phyloP scores from a whole-genome alignment of 2,113 vertebrate species.

The Ictalurus punctatus region DNA sequence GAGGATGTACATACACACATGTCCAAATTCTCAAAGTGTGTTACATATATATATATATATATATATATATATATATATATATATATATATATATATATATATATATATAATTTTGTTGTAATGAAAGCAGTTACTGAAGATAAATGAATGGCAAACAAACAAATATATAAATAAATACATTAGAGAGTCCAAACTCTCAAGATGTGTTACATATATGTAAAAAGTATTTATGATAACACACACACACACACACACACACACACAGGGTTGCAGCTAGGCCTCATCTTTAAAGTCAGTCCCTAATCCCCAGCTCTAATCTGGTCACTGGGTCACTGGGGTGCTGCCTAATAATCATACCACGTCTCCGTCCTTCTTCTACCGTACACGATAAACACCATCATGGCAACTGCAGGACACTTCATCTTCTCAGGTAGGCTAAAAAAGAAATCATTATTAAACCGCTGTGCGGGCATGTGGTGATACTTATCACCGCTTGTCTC shows the following conservation, averaged over 20 bases:
- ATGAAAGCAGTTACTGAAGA: too few species aligned
- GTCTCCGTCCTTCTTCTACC: neutral
- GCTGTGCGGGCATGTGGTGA: neutral
- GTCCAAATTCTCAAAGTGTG: too few species aligned
- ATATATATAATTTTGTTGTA: too few species aligned
- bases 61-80: too few species aligned
- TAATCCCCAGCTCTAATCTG: slow-evolving; percentile 28
- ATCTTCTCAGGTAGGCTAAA: slow-evolving; percentile 40
- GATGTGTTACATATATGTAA: too few species aligned
- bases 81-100: too few species aligned
- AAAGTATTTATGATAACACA: neutral
- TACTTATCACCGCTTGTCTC: neutral
- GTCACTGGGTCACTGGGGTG: slow-evolving; percentile 30
- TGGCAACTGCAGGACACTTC: slow-evolving; percentile 8
- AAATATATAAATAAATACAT: neutral
- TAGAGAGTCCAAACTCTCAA: too few species aligned
- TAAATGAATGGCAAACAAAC: neutral
- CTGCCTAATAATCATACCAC: slow-evolving; percentile 29
- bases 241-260: neutral
- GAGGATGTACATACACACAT: too few species aligned
- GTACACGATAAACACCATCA: neutral
- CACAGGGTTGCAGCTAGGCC: neutral
- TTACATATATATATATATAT: too few species aligned
- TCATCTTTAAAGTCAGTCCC: neutral
- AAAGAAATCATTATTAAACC: neutral